Base-by-base conservation (phyloP, 2,113 vertebrate genomes). In the Triplophysa siluroides region DNA sequence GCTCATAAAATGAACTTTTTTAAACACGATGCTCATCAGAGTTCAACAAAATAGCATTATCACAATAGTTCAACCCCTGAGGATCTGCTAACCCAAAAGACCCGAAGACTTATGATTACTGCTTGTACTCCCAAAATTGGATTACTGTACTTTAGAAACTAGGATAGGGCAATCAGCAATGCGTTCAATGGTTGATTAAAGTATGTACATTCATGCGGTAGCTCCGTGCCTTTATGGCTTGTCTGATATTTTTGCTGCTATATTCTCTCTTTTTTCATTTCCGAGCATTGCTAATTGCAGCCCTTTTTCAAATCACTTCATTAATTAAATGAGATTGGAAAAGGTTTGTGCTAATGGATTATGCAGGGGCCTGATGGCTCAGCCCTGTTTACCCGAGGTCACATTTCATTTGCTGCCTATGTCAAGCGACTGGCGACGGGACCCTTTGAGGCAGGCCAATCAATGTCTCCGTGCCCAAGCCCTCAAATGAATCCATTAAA, bases 261-360 rank as follows among this genome's bases (percentile, higher is more conserved):
- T 80, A 88, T 88, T 78, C 70, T 88, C 83, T 86, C 89, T 92
- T 93, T 93, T 38, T 91, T 87, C 85, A 83, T 85, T 92, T 87
- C 76, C 81, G 77, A 80, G 85, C 86, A 93, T 92, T 93, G 92
- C 92, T 94, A 92, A 94, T 91, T 91, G 91, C 93, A 89, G 92
- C 86, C 87, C 85, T 80, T 94, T 93, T 93, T 94, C 90, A 94
- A 95, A 95, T 96, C 92, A 93, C 93, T 95, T 94, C 93, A 95
- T 96, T 96, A 96, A 96, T 96, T 93, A 95, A 94, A 95, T 93
- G 91, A 92, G 91, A 95, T 93, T 93, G 94, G 87, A 90, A 93
- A 94, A 94, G 93, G 93, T 94, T 90, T 92, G 89, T 92, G 94
- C 92, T 94, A 90, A 94, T 77, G 77, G 94, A 94, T 95, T 92